A percentile compares a stretch with the other conserved stretches of the same genome.
These are phyloP conservation scores for Drosophila willistoni DNA, from an alignment of 1,140 invertebrate species.

Conservation along the genomic window DNA sequence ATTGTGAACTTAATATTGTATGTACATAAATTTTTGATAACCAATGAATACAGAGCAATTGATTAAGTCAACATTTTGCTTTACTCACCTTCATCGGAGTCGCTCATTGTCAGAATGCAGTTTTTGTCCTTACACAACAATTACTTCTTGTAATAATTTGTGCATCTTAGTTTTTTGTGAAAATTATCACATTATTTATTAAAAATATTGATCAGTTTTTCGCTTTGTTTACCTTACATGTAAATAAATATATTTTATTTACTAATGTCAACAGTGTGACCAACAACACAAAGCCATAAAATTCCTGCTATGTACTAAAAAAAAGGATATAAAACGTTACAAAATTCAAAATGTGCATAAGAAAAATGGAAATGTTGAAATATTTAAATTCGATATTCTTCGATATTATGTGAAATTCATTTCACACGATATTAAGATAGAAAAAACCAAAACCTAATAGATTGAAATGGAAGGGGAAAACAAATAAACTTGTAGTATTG, in stretches of 20 bases:
- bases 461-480: too few relatives aligned
- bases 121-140: background rate
- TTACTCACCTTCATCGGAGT: slow-evolving; percentile 71
- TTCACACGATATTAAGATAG: too few relatives aligned
- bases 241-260: slow-evolving; percentile 10
- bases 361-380: too few relatives aligned
- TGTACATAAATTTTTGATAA: too few relatives aligned
- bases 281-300: background rate
- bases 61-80: background rate
- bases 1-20: too few relatives aligned
- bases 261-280: background rate
- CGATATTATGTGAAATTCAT: too few relatives aligned
- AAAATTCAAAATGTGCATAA: background rate
- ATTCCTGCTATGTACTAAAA: background rate
- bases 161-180: slow-evolving; percentile 17
- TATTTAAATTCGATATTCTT: too few relatives aligned
- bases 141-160: background rate
- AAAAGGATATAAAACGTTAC: background rate
- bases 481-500: too few relatives aligned
- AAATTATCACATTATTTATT: slow-evolving; percentile 14
- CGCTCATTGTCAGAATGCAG: slow-evolving; percentile 36
- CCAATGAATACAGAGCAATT: background rate
- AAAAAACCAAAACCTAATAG: too few relatives aligned
- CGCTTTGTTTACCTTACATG: slow-evolving; percentile 62
- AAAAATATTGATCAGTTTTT: slow-evolving; percentile 40